Percentiles rank a stretch among this genome's conserved stretches.
phyloP scores from a whole-genome alignment of 1,140 invertebrate genomes.

The Zaprionus davidi region DNA sequence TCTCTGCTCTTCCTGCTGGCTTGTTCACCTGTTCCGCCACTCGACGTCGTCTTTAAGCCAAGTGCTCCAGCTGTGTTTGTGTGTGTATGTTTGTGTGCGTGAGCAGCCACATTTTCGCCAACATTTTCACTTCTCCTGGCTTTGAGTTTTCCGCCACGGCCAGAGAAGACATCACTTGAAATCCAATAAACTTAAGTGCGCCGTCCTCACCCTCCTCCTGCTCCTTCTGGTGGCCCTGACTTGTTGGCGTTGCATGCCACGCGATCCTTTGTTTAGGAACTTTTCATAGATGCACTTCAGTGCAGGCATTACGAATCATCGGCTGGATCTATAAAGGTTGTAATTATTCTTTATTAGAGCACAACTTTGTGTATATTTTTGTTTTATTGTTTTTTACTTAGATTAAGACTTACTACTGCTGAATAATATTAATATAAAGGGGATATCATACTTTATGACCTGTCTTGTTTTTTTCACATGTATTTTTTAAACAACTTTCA shows the following conservation, averaged over 20 bases:
- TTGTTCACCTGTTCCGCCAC: constrained; percentile 21
- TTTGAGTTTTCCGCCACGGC: constrained; percentile 34
- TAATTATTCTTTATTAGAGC: background rate
- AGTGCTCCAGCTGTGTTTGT: constrained; percentile 23
- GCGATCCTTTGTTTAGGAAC: constrained; percentile 11
- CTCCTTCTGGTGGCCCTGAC: background rate
- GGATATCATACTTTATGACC: too few species aligned
- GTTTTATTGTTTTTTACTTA: background rate
- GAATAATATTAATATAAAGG: too few species aligned
- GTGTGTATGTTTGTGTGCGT: constrained; percentile 29
- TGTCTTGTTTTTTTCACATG: too few species aligned
- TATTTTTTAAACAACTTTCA: too few species aligned
- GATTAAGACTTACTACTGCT: too few species aligned
- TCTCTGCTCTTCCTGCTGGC: constrained; percentile 28
- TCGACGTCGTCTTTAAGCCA: constrained; percentile 38
- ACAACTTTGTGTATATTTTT: background rate
- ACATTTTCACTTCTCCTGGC: constrained; percentile 42
- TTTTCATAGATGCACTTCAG: constrained; percentile 3
- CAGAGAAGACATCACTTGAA: constrained; percentile 53
- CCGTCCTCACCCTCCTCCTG: background rate
- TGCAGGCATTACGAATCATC: constrained; percentile 3
- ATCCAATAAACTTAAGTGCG: constrained; percentile 76
- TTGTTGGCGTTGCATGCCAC: constrained; percentile 30
- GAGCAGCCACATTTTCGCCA: constrained; percentile 53
- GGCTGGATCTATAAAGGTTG: background rate